A percentile compares a stretch with the other conserved stretches of the same genome.
These are phyloP conservation scores for Drosophila bipectinata DNA, from an alignment of 1,140 invertebrate species.

Conservation along the genomic window DNA sequence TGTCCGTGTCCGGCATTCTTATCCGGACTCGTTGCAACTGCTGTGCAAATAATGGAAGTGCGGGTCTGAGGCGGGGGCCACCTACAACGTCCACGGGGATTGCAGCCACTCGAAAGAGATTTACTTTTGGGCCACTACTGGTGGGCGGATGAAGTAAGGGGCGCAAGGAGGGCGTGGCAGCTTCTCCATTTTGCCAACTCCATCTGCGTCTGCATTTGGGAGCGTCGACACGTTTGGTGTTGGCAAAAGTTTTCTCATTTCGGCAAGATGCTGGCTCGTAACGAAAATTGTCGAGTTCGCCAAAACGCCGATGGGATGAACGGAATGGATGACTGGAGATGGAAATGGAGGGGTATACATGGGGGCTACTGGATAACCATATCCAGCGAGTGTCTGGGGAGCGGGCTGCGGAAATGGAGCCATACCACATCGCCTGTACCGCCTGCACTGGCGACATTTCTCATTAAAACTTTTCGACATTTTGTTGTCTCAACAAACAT, in stretches of 20 bases:
- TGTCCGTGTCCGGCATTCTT: slow-evolving; percentile 21
- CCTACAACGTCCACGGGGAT: slow-evolving; percentile 55
- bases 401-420: slow-evolving; percentile 40
- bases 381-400: slow-evolving; percentile 5
- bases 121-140: slow-evolving; percentile 64
- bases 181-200: slow-evolving; percentile 34
- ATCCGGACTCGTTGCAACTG: slow-evolving; percentile 60
- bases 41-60: slow-evolving; percentile 73
- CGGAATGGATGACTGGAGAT: slow-evolving; percentile 6
- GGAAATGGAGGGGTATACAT: slow-evolving; percentile 2
- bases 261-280: slow-evolving; percentile 74
- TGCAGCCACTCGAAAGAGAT: slow-evolving; percentile 79
- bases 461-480: slow-evolving; percentile 74
- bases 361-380: neutral
- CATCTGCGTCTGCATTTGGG: slow-evolving; percentile 36
- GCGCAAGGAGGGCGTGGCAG: neutral
- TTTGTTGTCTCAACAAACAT: slow-evolving; percentile 61
- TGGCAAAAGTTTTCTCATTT: slow-evolving; percentile 80
- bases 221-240: slow-evolving; percentile 72
- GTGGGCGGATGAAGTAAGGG: slow-evolving; percentile 41
- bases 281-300: slow-evolving; percentile 76
- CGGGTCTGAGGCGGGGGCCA: slow-evolving; percentile 28
- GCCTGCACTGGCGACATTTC: slow-evolving; percentile 64
- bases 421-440: slow-evolving; percentile 45
- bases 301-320: slow-evolving; percentile 59